Base-by-base conservation (phyloP, 2,888 invertebrate genomes). In the Drosophila falleni region DNA sequence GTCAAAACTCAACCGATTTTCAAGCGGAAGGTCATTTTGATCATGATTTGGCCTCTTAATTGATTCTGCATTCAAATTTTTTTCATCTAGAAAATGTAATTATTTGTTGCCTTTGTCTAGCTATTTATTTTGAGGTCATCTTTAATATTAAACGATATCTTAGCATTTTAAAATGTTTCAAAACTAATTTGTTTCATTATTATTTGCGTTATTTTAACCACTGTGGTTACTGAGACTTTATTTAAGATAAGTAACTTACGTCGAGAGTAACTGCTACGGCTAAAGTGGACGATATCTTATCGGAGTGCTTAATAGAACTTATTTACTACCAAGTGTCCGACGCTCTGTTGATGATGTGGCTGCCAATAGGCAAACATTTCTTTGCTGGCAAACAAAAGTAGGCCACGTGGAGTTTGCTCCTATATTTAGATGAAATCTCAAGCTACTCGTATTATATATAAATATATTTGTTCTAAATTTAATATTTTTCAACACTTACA, bases 251-350 rank as follows among this genome's bases (percentile, higher is more conserved):
- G 49, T 42, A 39, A 41, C 9, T 35, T 19, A 42, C 19, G 41
- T 10, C 42, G 19, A 19, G 26, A 51, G 33, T 11, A 42, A 15
- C 9, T 31, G 23, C n/a, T 33, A 13, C 11, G 23, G 15, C 11
- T 39, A 54, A 59, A 69, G 59, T 71, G 49, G 37, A 16, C 41
- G 53, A 5, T 62, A 70, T 76, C 79, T 76, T 74, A 76, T 76
- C 76, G 6, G 6, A 37, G 10, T n/a, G 35, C 58, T 59, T 46
- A 59, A 62, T 65, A 26, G 35, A 49, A 61, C 41, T 54, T 63
- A 78, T 75, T 75, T 78, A 78, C 61, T 33, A 42, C 29, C 26
- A 16, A 50, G 15, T 50, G 64, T 19, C 35, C 31, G 16, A 42
- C 35, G 26, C 42, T 35, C 31, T 11, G 37, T 15, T 26, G 44